phyloP scores from a whole-genome alignment of 2,797 vertebrate species.

The Alosa sapidissima region DNA sequence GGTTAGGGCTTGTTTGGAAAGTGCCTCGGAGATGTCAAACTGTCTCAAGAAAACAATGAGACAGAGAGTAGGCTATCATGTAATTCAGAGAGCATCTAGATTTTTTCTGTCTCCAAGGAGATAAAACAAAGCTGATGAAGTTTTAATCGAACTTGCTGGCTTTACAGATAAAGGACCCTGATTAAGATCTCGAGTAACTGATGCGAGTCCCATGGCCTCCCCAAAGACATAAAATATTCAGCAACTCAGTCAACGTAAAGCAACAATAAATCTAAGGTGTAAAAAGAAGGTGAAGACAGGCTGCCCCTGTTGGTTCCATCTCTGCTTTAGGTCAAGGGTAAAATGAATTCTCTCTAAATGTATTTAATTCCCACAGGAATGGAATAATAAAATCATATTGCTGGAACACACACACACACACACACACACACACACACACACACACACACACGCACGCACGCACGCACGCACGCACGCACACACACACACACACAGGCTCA shows the following conservation, averaged over 20 bases:
- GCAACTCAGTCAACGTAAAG: slow-evolving; percentile 45
- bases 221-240: slow-evolving; percentile 55
- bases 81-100: slow-evolving; percentile 9
- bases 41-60: slow-evolving; percentile 17
- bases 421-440: not conserved
- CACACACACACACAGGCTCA: not conserved
- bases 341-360: not conserved
- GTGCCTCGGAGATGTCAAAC: slow-evolving; percentile 29
- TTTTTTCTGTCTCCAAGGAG: slow-evolving; percentile 28
- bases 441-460: not conserved
- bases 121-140: slow-evolving; percentile 44
- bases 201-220: slow-evolving; percentile 46
- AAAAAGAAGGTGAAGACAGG: slow-evolving; percentile 26
- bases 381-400: not conserved
- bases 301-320: not conserved
- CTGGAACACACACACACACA: not conserved
- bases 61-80: not conserved
- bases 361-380: not conserved
- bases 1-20: slow-evolving; percentile 66
- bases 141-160: slow-evolving; percentile 49
- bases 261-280: slow-evolving; percentile 45
- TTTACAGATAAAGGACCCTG: slow-evolving; percentile 38
- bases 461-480: not conserved
- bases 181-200: slow-evolving; percentile 41
- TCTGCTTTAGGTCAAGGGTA: not conserved